These are phyloP conservation scores for Melieria crassipennis DNA, from an alignment of 2,888 invertebrate genomes.

Conservation along the genomic window DNA sequence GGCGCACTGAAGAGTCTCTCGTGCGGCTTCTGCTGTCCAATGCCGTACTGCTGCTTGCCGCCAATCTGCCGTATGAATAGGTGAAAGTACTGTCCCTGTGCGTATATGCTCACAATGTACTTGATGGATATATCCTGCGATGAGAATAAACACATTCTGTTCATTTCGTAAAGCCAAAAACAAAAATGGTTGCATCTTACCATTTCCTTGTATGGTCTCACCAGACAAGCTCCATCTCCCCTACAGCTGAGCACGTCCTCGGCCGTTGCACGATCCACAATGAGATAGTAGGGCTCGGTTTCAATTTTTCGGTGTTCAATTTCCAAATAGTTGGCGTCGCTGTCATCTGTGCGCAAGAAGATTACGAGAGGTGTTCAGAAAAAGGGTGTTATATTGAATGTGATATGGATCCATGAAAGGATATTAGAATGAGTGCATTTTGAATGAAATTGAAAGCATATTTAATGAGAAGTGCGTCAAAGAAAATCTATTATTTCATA, in stretches of 20 bases:
- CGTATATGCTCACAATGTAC: conserved; percentile 62
- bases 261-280: conserved; percentile 58
- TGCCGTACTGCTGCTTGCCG: conserved; percentile 55
- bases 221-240: conserved; percentile 62
- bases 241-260: conserved; percentile 57
- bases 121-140: conserved; percentile 59
- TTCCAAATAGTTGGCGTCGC: conserved; percentile 57
- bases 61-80: conserved; percentile 60
- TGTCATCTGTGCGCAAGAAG: conserved; percentile 47
- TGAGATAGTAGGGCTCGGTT: conserved; percentile 61
- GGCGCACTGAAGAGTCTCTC: conserved; percentile 60
- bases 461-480: too few species aligned
- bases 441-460: too few species aligned
- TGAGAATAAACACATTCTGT: not conserved
- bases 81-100: conserved; percentile 60
- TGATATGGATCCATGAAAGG: too few species aligned
- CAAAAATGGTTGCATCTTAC: conserved; percentile 39
- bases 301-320: conserved; percentile 59
- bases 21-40: conserved; percentile 60
- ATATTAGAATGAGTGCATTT: too few species aligned
- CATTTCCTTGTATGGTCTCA: conserved; percentile 62
- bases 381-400: too few species aligned
- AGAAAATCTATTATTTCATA: too few species aligned
- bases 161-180: not conserved
- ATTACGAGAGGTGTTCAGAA: too few species aligned